Conservation (phyloP, 1,140 invertebrate genomes). For the Dufourea novaeangliae region DNA sequence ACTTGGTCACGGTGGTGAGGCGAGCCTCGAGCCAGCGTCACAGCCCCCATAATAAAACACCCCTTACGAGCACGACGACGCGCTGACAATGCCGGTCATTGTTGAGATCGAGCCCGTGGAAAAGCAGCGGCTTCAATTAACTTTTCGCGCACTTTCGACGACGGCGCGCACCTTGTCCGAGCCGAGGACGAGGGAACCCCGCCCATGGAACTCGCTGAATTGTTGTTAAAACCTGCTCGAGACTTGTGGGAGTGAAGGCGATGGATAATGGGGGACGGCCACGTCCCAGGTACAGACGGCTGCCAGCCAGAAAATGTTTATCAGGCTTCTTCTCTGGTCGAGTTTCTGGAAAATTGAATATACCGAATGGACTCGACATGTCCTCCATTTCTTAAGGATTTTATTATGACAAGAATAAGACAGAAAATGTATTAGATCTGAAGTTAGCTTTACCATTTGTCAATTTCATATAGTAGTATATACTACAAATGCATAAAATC, state of each 20-base stretch:
- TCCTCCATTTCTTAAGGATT: too few species aligned
- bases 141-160: slow-evolving; percentile 74
- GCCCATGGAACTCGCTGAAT: slow-evolving; percentile 70
- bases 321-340: slow-evolving; percentile 11
- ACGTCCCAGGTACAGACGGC: slow-evolving; percentile 20
- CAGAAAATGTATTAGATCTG: too few species aligned
- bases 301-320: background rate
- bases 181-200: slow-evolving; percentile 50
- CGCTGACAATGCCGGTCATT: slow-evolving; percentile 74
- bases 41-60: slow-evolving; percentile 78
- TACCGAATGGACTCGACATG: too few species aligned
- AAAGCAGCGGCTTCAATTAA: slow-evolving; percentile 77
- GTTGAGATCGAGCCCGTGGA: slow-evolving; percentile 67
- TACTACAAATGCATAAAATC: too few species aligned
- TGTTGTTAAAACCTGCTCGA: slow-evolving; percentile 68
- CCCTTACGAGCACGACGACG: slow-evolving; percentile 64
- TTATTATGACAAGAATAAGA: too few species aligned
- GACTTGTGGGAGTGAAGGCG: slow-evolving; percentile 67
- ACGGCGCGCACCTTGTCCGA: slow-evolving; percentile 22
- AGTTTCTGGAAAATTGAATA: background rate
- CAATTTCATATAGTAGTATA: too few species aligned
- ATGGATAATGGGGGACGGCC: slow-evolving; percentile 12
- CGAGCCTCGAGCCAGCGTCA: slow-evolving; percentile 33
- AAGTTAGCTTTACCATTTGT: too few species aligned
- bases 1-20: slow-evolving; percentile 53